Evolutionary conservation across 2,888 invertebrate species (phyloP).

Genomic region (Bhutanitis thaidina): DNA sequence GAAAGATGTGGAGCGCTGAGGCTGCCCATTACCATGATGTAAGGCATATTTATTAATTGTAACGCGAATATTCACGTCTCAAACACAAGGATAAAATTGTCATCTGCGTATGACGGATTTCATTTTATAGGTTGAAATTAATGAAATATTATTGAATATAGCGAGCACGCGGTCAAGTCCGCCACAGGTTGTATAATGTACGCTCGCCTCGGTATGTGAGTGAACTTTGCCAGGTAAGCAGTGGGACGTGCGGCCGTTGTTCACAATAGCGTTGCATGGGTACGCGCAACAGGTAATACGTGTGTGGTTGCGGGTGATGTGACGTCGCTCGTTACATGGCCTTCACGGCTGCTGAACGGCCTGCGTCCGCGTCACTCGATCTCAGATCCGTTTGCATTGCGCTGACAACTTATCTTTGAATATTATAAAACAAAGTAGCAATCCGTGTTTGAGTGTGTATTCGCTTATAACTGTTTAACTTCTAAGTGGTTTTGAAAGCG

Average conservation of each 20-base stretch:
- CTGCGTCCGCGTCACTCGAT: slow-evolving; percentile 29
- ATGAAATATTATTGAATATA: slow-evolving; percentile 10
- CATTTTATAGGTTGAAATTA: slow-evolving; percentile 38
- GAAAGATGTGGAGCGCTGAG: slow-evolving; percentile 65
- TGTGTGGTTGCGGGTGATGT: slow-evolving; percentile 37
- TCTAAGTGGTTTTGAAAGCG: too few relatives aligned
- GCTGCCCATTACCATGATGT: slow-evolving; percentile 75
- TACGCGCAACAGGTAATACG: slow-evolving; percentile 32
- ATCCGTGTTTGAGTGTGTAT: too few relatives aligned
- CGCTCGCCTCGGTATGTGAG: slow-evolving; percentile 48
- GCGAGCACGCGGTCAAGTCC: slow-evolving; percentile 40
- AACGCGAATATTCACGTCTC: too few relatives aligned
- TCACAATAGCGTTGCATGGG: slow-evolving; percentile 27
- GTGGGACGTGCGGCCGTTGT: slow-evolving; percentile 21
- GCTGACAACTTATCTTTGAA: too few relatives aligned
- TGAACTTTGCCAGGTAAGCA: slow-evolving; percentile 57
- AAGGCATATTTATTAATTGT: slow-evolving; percentile 55
- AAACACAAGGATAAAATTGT: slow-evolving; percentile 32
- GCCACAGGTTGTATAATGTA: slow-evolving; percentile 47
- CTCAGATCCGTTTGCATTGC: not conserved
- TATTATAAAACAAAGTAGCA: too few relatives aligned
- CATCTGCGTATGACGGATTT: slow-evolving; percentile 39
- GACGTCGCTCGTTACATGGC: slow-evolving; percentile 56
- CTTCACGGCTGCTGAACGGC: slow-evolving; percentile 62
- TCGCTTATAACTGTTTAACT: too few relatives aligned